Conservation (phyloP, 2,888 invertebrate genomes). For the Nomada hirtipes region DNA sequence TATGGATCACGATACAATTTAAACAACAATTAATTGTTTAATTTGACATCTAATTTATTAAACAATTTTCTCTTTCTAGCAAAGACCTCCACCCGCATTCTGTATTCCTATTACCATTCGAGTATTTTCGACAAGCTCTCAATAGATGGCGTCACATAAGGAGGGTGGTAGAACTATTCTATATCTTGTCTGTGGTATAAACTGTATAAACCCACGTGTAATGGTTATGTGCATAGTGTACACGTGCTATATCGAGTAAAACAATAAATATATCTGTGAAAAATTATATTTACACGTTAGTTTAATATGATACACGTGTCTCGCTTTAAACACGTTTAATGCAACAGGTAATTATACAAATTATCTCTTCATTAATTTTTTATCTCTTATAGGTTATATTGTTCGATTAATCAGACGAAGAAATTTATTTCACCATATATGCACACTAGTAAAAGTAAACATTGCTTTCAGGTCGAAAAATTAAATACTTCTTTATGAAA, state of each 20-base stretch:
- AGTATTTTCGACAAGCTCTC: no score
- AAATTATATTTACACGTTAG: background rate
- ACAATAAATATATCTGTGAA: background rate
- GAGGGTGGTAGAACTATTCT: no score
- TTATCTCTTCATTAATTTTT: background rate
- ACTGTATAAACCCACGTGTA: no score
- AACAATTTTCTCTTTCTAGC: no score
- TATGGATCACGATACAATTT: no score
- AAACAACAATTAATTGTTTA: no score
- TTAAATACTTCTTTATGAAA: conserved; percentile 15
- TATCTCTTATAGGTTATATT: conserved; percentile 23
- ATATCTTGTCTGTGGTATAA: no score
- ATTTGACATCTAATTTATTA: no score
- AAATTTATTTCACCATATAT: background rate
- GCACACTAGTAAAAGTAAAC: background rate
- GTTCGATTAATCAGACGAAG: background rate
- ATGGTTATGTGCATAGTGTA: background rate
- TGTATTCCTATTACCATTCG: no score
- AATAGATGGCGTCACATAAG: no score
- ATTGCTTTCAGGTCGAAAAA: background rate
- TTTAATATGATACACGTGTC: background rate
- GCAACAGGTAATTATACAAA: background rate
- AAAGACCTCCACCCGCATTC: no score
- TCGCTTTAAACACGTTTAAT: background rate
- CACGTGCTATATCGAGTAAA: conserved; percentile 13